A percentile compares a stretch with the other conserved stretches of the same genome.
phyloP scores from a whole-genome alignment of 2,888 invertebrate species.

The Thymelicus acteon region DNA sequence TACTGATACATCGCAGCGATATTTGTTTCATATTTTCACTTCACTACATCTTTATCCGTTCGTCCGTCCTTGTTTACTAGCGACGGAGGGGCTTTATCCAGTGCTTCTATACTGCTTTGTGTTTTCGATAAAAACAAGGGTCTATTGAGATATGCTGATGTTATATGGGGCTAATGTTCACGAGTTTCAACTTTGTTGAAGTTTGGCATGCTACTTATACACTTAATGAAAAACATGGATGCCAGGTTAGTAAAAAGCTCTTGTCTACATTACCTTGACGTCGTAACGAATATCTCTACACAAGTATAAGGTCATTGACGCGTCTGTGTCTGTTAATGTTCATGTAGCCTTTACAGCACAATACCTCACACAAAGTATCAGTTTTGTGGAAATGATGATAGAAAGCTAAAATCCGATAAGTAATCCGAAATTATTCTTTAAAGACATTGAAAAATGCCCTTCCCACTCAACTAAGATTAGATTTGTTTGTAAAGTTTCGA shows the following conservation, averaged over 20 bases:
- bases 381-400: too few relatives aligned
- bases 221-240: not conserved
- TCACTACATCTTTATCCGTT: conserved; percentile 18
- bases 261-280: too few relatives aligned
- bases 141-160: conserved; percentile 34
- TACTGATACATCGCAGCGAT: not conserved
- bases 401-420: too few relatives aligned
- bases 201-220: conserved; percentile 3
- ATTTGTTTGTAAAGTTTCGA: too few relatives aligned
- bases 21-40: conserved; percentile 14
- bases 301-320: too few relatives aligned
- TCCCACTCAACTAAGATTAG: too few relatives aligned
- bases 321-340: too few relatives aligned
- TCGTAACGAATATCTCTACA: too few relatives aligned
- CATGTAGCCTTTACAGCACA: too few relatives aligned
- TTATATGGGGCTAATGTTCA: conserved; percentile 23
- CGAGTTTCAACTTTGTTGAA: conserved; percentile 20
- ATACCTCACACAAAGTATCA: too few relatives aligned
- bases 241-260: not conserved
- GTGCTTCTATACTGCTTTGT: conserved; percentile 30
- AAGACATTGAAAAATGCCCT: too few relatives aligned
- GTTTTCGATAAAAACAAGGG: conserved; percentile 30
- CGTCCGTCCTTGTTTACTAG: conserved; percentile 28
- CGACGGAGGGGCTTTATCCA: conserved; percentile 18
- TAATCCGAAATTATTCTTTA: too few relatives aligned